Evolutionary conservation across 2,797 vertebrate species (phyloP).

Genomic region (Manis javanica): DNA sequence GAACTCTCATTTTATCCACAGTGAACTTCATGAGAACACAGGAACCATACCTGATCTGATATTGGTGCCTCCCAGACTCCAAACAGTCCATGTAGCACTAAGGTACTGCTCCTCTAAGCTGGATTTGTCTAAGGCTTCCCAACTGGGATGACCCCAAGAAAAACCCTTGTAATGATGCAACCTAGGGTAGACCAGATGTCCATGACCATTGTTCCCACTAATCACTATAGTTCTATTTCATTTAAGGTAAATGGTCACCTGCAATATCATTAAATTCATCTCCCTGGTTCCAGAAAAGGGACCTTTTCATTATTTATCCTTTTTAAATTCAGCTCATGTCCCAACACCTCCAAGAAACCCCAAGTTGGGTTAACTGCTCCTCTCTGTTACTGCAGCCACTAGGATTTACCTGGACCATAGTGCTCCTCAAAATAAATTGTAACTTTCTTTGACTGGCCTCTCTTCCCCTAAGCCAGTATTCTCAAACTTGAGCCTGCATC

Average conservation of each 20-base stretch:
- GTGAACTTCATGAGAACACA: background rate
- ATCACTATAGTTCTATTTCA: background rate
- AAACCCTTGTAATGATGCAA: background rate
- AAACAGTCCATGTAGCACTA: rapidly evolving
- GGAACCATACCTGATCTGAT: background rate
- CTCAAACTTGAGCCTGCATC: background rate
- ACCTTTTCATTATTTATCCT: background rate
- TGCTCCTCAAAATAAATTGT: background rate
- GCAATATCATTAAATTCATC: background rate
- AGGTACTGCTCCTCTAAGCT: background rate
- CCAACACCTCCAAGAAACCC: background rate
- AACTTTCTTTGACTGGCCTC: background rate
- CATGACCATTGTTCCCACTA: background rate
- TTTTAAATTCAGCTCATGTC: background rate
- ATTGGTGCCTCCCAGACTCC: background rate
- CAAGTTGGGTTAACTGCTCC: background rate
- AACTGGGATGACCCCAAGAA: background rate
- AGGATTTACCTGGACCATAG: background rate
- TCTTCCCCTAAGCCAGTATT: background rate
- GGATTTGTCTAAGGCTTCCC: background rate
- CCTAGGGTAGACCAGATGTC: conserved; percentile 33
- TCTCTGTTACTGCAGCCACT: background rate
- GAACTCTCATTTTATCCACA: no score
- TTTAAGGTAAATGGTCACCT: background rate
- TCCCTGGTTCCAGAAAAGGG: background rate